A percentile compares a stretch with the other conserved stretches of the same genome.
These are phyloP conservation scores for Hiodon tergisus DNA, from an alignment of 2,113 vertebrate species.

Conservation along the genomic window DNA sequence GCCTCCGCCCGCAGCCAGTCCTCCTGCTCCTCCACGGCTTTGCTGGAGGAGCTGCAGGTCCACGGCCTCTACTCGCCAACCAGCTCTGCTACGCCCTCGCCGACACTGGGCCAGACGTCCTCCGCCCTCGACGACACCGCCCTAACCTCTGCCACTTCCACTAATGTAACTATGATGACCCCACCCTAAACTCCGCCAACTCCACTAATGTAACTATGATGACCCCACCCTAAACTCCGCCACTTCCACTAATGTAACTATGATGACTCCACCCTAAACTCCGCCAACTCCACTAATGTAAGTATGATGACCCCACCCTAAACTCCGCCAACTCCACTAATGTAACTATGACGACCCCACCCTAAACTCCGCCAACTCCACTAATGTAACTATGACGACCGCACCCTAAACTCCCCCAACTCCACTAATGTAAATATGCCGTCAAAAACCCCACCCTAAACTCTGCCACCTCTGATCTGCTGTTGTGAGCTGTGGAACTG, in stretches of 20 bases:
- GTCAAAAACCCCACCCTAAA: no score
- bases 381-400: constrained; percentile 86
- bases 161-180: constrained; percentile 77
- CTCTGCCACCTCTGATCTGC: no score
- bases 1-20: constrained; percentile 75
- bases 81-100: constrained; percentile 76
- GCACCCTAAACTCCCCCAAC: constrained; percentile 41
- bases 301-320: no score
- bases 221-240: no score
- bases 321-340: no score
- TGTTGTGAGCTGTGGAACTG: no score
- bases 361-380: constrained; percentile 65
- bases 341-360: constrained; percentile 51
- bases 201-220: constrained; percentile 4
- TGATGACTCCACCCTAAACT: no score
- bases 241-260: no score
- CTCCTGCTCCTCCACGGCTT: constrained; percentile 72
- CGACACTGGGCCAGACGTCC: constrained; percentile 77
- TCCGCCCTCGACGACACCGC: constrained; percentile 65
- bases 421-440: constrained; percentile 22
- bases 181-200: constrained; percentile 41
- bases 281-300: no score
- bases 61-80: constrained; percentile 69
- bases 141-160: constrained; percentile 65
- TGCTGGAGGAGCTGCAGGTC: constrained; percentile 77